These are phyloP conservation scores for Sesamia inferens DNA, from an alignment of 2,888 invertebrate species.

Conservation along the genomic window DNA sequence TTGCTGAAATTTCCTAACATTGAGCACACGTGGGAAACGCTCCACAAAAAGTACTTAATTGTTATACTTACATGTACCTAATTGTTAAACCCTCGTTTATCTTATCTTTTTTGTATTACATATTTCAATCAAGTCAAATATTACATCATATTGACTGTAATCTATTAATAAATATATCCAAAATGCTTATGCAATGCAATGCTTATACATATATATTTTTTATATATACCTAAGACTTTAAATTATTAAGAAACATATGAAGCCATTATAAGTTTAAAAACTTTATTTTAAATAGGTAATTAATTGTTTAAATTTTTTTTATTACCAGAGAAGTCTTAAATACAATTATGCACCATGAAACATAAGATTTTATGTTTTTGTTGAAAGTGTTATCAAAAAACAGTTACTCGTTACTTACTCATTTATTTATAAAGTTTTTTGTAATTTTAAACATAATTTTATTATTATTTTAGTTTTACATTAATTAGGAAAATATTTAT, in stretches of 20 bases:
- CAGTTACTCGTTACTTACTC: too few relatives aligned
- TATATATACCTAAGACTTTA: not conserved
- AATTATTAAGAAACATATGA: too few relatives aligned
- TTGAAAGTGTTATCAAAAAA: not conserved
- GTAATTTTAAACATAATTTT: not conserved
- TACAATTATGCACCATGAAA: not conserved
- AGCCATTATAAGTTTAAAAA: not conserved
- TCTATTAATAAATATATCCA: slow-evolving; percentile 39
- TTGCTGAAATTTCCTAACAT: slow-evolving; percentile 62
- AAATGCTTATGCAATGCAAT: slow-evolving; percentile 16
- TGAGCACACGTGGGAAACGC: slow-evolving; percentile 33
- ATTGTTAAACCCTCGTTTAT: slow-evolving; percentile 46
- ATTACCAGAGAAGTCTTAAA: not conserved
- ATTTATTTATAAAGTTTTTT: not conserved
- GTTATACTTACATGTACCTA: slow-evolving; percentile 12
- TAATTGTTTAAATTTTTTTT: not conserved
- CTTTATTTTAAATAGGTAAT: slow-evolving; percentile 2
- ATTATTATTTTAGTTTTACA: not conserved
- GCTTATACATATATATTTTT: slow-evolving; percentile 20
- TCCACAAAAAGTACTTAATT: slow-evolving; percentile 25
- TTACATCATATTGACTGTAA: slow-evolving; percentile 47
- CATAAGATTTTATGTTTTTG: not conserved
- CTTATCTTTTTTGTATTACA: slow-evolving; percentile 44
- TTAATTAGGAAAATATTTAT: not conserved
- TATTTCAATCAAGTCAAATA: slow-evolving; percentile 52